These are phyloP conservation scores for Ardeotis arabs DNA, from an alignment of 2,113 vertebrate species.

Conservation along the genomic window DNA sequence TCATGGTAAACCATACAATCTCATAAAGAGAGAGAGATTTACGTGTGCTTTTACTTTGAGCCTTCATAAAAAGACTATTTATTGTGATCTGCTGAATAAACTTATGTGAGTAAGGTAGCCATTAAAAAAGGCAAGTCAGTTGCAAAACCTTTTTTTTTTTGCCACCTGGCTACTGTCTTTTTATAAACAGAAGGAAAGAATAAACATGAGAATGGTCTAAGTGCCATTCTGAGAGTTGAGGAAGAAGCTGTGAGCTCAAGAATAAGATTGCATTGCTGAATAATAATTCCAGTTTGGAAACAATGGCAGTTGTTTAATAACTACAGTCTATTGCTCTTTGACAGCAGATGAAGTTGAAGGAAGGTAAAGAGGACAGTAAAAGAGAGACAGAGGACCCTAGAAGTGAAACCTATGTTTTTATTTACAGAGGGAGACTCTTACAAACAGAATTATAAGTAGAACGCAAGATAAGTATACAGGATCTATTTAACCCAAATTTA, in stretches of 20 bases:
- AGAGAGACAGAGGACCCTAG: not conserved
- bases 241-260: not conserved
- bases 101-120: not conserved
- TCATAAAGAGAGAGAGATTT: not conserved
- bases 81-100: not conserved
- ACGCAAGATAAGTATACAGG: not conserved
- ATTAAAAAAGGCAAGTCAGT: not conserved
- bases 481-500: not conserved
- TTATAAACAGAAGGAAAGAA: not conserved
- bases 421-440: not conserved
- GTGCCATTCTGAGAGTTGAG: not conserved
- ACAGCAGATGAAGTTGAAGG: not conserved
- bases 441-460: not conserved
- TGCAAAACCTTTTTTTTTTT: not conserved
- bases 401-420: not conserved
- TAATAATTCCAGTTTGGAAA: not conserved
- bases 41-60: not conserved
- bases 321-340: not conserved
- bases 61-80: not conserved
- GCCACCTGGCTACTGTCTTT: fast-evolving
- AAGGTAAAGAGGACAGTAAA: not conserved
- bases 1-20: not conserved
- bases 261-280: not conserved
- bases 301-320: not conserved
- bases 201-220: not conserved